Evolutionary conservation across 2,113 vertebrate species (phyloP), one percentile per base, ranked within the genome.

Genomic region (Sylvia atricapilla): DNA sequence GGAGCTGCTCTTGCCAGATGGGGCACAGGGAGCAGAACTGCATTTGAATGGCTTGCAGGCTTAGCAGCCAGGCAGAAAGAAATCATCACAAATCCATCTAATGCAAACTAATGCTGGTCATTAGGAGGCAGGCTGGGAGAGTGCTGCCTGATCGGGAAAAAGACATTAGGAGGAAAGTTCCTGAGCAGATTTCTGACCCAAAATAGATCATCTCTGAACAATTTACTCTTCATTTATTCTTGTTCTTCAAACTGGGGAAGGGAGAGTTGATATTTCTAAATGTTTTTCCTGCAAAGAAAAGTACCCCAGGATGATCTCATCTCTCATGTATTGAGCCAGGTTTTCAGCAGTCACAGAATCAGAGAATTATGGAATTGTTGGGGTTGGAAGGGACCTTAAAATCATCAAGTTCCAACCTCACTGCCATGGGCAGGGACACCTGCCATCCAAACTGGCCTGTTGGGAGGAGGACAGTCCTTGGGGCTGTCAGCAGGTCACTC

Each of bases 91-190:
- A 95, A 95, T 93, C 96, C 95, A 95, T 86, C 92, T 95, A 95
- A 96, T 94, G 91, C 86, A 96, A 97, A 94, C 93, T 91, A 96
- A 96, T 95, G 94, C 86, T 35, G 90, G 95, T 93, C 96, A 97
- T 96, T 96, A 95, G 86, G 82, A 92, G 74, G 72, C 70, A 76
- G 70, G 69, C 66, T 76, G 43, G 76, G 63, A 39, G 39, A 91
- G 76, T 0, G 0, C 73, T 68, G 90, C 93, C 93, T 87, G 94
- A 49, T 73, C 12, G 0, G 76, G 89, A 82, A 70, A 90, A 91
- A 94, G 94, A 76, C 66, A 82, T 94, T 85, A 95, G 73, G 55
- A 79, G 46, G 68, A 95, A 96, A 89, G 92, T 90, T 95, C 85
- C 86, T 79, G 82, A 93, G 89, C 52, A 64, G 89, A 53, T 89